Conservation (phyloP, 2,797 vertebrate species). For the Allobates femoralis region DNA sequence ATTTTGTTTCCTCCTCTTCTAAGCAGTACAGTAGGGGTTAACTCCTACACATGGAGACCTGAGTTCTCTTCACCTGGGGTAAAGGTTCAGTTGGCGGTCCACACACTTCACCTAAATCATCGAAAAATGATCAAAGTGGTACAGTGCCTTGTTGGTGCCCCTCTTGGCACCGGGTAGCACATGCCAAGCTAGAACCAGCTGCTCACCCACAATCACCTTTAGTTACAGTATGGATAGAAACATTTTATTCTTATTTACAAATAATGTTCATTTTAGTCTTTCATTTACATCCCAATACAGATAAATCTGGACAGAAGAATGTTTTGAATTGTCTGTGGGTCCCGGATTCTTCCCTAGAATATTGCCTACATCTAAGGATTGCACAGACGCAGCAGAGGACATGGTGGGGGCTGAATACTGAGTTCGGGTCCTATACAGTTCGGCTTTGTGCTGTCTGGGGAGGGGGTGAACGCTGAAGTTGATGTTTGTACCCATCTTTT, state of each 20-base stretch:
- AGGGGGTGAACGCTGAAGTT: not conserved
- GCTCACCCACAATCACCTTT: too few relatives aligned
- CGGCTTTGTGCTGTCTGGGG: not conserved
- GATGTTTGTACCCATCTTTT: not conserved
- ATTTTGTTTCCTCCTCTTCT: not conserved
- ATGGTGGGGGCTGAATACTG: not conserved
- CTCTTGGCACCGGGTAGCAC: not conserved
- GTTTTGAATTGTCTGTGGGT: not conserved
- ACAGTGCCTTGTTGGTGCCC: not conserved
- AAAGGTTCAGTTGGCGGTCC: not conserved
- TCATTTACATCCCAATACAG: not conserved
- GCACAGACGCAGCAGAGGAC: not conserved
- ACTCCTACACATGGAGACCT: not conserved
- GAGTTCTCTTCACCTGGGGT: not conserved
- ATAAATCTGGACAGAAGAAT: not conserved
- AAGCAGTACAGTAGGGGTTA: not conserved
- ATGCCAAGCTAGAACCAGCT: too few relatives aligned
- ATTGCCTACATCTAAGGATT: not conserved
- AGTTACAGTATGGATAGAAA: too few relatives aligned
- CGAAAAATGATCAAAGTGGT: not conserved
- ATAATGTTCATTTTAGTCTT: not conserved
- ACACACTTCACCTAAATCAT: not conserved
- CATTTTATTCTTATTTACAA: not conserved
- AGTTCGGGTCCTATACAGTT: not conserved
- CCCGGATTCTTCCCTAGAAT: not conserved